Conservation (phyloP, 2,113 vertebrate species). For the Onychostoma macrolepis region DNA sequence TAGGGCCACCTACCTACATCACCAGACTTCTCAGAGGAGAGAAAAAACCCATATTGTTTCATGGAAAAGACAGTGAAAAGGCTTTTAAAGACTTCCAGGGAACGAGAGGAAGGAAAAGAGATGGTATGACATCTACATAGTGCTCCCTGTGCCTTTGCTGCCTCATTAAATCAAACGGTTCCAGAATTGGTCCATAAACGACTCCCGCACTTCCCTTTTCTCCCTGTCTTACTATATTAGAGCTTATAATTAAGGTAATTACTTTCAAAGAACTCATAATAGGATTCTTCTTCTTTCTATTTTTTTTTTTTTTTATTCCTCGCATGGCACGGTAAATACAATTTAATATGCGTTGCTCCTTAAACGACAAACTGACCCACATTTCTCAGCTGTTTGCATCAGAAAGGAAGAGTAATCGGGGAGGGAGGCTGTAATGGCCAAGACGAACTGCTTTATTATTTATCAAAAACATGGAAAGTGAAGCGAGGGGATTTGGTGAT, state of each 20-base stretch:
- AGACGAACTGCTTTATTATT: constrained; percentile 56
- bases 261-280: constrained; percentile 82
- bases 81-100: background rate
- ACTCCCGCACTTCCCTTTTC: constrained; percentile 51
- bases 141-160: constrained; percentile 42
- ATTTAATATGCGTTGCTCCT: constrained; percentile 55
- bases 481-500: constrained; percentile 52
- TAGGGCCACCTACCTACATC: constrained; percentile 2
- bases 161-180: constrained; percentile 76
- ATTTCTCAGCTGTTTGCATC: constrained; percentile 51
- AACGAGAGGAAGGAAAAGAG: constrained; percentile 16
- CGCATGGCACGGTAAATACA: constrained; percentile 60
- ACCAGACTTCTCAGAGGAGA: background rate
- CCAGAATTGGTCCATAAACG: constrained; percentile 77
- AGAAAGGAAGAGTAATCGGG: background rate
- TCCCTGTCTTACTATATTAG: constrained; percentile 75
- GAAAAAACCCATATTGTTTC: background rate
- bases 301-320: constrained; percentile 68
- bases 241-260: constrained; percentile 85
- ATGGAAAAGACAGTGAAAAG: background rate
- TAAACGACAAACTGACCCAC: constrained; percentile 63
- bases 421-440: constrained; percentile 14
- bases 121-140: constrained; percentile 45
- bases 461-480: constrained; percentile 62
- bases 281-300: constrained; percentile 63